Conservation (phyloP, 2,797 vertebrate genomes). For the Ctenopoma multispine region DNA sequence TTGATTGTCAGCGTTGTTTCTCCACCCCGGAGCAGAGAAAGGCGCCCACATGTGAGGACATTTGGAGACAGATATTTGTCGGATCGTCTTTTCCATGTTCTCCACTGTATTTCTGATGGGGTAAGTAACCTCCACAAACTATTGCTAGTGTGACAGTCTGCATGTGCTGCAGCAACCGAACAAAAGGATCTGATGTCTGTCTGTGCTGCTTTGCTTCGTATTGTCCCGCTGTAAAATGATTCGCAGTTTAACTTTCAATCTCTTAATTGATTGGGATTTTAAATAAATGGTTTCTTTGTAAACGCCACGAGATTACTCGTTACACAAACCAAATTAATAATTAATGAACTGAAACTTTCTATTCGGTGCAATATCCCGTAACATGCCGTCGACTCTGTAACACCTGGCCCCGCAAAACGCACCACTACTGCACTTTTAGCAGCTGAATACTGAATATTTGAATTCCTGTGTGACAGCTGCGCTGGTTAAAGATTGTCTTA, state of each 20-base stretch:
- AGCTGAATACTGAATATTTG: neutral
- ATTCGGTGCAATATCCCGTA: neutral
- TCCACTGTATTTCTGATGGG: constrained; percentile 78
- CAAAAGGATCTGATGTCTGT: constrained; percentile 23
- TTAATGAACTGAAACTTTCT: neutral
- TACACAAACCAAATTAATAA: too few species aligned
- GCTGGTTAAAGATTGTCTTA: constrained; percentile 43
- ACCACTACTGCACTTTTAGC: neutral
- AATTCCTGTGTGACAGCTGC: constrained; percentile 32
- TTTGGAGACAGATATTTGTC: constrained; percentile 43
- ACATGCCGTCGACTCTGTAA: neutral
- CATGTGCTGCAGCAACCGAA: constrained; percentile 32
- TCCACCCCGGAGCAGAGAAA: constrained; percentile 13
- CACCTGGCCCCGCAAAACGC: constrained; percentile 19
- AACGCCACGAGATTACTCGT: neutral
- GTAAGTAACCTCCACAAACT: constrained; percentile 68
- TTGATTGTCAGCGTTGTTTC: constrained; percentile 63
- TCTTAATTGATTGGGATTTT: neutral
- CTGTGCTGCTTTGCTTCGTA: too few species aligned
- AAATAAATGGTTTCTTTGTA: neutral
- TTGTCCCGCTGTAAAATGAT: too few species aligned
- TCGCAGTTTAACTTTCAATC: neutral
- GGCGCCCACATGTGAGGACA: constrained; percentile 64
- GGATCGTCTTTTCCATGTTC: constrained; percentile 49
- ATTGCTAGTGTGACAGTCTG: constrained; percentile 4